Percentiles rank a stretch among this genome's conserved stretches.
Evolutionary conservation across 2,113 vertebrate species (phyloP).

Genomic region (Sus scrofa): T2T-Sscrofa CM000819.6:141431001-141431500

Average conservation of each 20-base stretch:
- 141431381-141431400: conserved; percentile 87
- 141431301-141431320: conserved; percentile 60
- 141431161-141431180: conserved; percentile 95
- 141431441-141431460: conserved; percentile 88
- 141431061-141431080: conserved; percentile 91
- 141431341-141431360: conserved; percentile 86
- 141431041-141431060: not conserved
- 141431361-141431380: conserved; percentile 82
- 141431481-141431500: conserved; percentile 75
- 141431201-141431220: conserved; percentile 81
- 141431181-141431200: conserved; percentile 90
- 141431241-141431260: conserved; percentile 59
- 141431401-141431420: conserved; percentile 89
- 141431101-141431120: conserved; percentile 97
- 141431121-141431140: conserved; percentile 98
- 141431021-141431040: not conserved
- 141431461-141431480: conserved; percentile 88
- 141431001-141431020: not conserved
- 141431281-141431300: conserved; percentile 25
- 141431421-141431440: conserved; percentile 92
- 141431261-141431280: conserved; percentile 64
- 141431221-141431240: conserved; percentile 59
- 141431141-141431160: conserved; percentile 98
- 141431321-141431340: conserved; percentile 66
- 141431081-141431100: conserved; percentile 94